Base-by-base conservation (phyloP, 1,140 invertebrate species). In the Cydia pomonella region DNA sequence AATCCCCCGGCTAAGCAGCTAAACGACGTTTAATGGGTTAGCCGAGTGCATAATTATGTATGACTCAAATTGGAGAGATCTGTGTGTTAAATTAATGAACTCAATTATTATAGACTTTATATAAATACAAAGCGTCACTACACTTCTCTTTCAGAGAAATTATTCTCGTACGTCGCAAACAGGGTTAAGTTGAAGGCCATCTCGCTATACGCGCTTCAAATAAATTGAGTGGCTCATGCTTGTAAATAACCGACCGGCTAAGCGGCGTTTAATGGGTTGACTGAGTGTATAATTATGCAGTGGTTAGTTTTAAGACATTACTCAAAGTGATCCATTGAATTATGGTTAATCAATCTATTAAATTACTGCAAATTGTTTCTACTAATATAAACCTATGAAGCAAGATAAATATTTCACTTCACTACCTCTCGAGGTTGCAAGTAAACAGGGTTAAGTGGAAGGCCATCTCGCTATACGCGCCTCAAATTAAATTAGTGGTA, bases 161-260 rank as follows among this genome's bases (percentile, higher is more conserved):
- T 59, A 59, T 18, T 47, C 47, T n/a, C 47, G 23, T 21, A 23
- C 21, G 53, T 59, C 53, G 53, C 53, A 59, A 59, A 59, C 53
- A 59, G 21, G 53, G 53, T 59, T 59, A 59, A 59, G 21, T 59
- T 1, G 21, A 0, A 59, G 23, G 12, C 53, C 53, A 23, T 23
- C 53, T 59, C 53, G 50, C 50, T 23, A 50, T 50, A 2, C 47
- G 53, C 53, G 53, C 53, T 10, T 21, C 21, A 59, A 59, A 59
- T 59, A 0, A 53, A 53, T 18, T 53, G 18, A 53, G 50, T 53
- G n/a, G 16, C 50, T 18, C 16, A 7, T n/a, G 50, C n/a, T 3
- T 1, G 12, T 7, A 50, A 50, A 50, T 5, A 7, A 50, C 16
- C 47, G n/a, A 50, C 1, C 13, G 16, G 44, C 4, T 13, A 16